Evolutionary conservation across 2,888 invertebrate genomes (phyloP).

Genomic region (Lithophane ornitopus): DNA sequence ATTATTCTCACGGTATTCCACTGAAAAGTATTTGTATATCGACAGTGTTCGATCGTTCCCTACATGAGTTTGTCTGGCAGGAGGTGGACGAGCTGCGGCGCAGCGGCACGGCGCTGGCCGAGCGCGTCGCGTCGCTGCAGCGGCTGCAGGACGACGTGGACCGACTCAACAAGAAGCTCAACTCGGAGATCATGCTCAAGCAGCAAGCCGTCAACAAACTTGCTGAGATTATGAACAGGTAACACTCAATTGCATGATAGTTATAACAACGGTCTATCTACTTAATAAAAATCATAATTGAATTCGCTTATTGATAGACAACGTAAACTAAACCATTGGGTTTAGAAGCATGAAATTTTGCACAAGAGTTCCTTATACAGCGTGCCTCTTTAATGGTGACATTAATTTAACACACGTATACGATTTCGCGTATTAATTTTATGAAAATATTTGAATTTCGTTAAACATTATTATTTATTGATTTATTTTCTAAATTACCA

Average conservation of each 20-base stretch:
- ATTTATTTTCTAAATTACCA: too few species aligned
- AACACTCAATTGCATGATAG: slow-evolving; percentile 4
- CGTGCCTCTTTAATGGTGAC: too few species aligned
- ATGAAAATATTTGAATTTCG: too few species aligned
- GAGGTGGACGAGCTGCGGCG: slow-evolving; percentile 96
- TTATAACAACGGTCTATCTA: not conserved
- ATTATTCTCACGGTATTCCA: not conserved
- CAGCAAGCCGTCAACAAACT: slow-evolving; percentile 99
- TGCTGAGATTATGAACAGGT: slow-evolving; percentile 99
- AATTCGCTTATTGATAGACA: not conserved
- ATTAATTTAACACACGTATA: too few species aligned
- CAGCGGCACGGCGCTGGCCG: slow-evolving; percentile 94
- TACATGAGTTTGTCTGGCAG: slow-evolving; percentile 72
- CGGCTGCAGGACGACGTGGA: slow-evolving; percentile 95
- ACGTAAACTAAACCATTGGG: not conserved
- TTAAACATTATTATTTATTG: too few species aligned
- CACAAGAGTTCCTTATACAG: not conserved
- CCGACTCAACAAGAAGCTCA: slow-evolving; percentile 95
- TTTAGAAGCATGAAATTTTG: not conserved
- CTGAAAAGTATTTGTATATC: not conserved
- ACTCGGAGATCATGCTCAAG: slow-evolving; percentile 96
- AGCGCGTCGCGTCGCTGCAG: slow-evolving; percentile 93
- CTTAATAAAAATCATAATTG: not conserved
- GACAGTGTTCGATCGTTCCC: not conserved
- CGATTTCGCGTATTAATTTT: too few species aligned